Evolutionary conservation across 1,140 invertebrate species (phyloP).

Genomic region (Ptiloglossa arizonensis): DNA sequence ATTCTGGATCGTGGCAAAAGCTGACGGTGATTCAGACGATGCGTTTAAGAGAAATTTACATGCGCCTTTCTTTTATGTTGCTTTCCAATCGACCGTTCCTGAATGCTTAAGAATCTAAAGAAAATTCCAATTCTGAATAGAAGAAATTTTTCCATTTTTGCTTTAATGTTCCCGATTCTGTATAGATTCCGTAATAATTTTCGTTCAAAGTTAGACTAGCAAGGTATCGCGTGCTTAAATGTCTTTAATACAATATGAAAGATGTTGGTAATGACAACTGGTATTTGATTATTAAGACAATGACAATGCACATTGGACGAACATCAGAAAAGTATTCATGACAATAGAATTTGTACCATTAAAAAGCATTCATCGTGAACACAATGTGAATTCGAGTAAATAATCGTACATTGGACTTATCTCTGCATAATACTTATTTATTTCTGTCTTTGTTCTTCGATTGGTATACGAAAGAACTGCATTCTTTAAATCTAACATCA

Average conservation of each 20-base stretch:
- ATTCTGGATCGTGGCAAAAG: constrained; percentile 38
- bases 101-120: constrained; percentile 11
- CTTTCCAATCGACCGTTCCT: constrained; percentile 32
- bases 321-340: no score
- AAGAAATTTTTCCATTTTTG: constrained; percentile 11
- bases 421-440: no score
- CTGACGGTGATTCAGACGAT: constrained; percentile 39
- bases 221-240: background rate
- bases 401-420: no score
- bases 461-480: no score
- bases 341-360: no score
- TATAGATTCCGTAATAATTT: constrained; percentile 3
- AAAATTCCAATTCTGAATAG: constrained; percentile 22
- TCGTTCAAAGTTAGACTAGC: background rate
- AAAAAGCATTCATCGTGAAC: no score
- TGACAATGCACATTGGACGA: no score
- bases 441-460: no score
- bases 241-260: background rate
- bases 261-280: no score
- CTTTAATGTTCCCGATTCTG: background rate
- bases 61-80: constrained; percentile 27
- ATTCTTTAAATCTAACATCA: no score
- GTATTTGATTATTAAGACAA: no score
- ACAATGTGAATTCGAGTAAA: no score
- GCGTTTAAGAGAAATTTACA: constrained; percentile 45